phyloP scores from a whole-genome alignment of 2,113 vertebrate genomes.

The Ciconia maguari region DNA sequence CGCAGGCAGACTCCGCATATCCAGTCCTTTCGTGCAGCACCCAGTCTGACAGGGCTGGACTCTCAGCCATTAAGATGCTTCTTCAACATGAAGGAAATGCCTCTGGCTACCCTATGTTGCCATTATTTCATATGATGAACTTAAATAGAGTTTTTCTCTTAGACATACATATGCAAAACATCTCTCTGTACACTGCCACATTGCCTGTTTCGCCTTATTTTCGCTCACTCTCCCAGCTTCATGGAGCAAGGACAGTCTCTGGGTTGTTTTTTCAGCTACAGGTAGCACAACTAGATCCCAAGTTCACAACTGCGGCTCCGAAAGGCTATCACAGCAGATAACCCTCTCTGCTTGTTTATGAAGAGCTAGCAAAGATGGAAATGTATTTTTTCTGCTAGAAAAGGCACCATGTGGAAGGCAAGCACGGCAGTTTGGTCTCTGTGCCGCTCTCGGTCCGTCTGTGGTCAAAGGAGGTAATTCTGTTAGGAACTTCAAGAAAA shows the following conservation, averaged over 20 bases:
- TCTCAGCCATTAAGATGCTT: not conserved
- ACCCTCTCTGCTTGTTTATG: not conserved
- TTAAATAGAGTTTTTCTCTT: not conserved
- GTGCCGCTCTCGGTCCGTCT: accelerated
- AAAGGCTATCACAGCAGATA: not conserved
- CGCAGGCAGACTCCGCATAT: no score
- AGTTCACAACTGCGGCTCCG: accelerated
- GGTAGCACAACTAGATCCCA: not conserved
- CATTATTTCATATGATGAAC: not conserved
- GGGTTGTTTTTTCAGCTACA: not conserved
- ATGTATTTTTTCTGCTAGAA: not conserved
- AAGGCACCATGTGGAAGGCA: not conserved
- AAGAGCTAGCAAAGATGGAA: not conserved
- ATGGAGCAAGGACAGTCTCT: not conserved
- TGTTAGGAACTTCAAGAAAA: not conserved
- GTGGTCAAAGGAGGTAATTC: not conserved
- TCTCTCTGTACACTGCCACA: not conserved
- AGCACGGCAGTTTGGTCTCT: not conserved
- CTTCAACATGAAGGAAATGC: not conserved
- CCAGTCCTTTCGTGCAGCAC: no score
- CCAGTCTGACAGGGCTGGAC: not conserved
- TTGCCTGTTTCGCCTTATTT: not conserved
- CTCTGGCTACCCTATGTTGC: not conserved
- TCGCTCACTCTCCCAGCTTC: not conserved
- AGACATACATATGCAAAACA: no score